Conservation (phyloP, 2,888 invertebrate genomes). For the Lycophotia porphyrea region DNA sequence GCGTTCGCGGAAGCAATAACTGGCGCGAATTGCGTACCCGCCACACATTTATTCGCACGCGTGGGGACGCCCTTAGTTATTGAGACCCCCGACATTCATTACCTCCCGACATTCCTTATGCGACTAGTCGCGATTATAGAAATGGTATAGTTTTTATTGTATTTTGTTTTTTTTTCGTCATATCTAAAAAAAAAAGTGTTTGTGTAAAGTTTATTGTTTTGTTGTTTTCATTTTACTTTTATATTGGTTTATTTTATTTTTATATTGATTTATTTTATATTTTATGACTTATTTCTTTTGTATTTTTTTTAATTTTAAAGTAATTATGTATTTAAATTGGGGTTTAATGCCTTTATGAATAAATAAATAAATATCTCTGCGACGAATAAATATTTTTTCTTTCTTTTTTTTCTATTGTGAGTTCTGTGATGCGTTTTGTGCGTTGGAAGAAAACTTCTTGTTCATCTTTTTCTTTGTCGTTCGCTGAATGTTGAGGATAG, state of each 20-base stretch:
- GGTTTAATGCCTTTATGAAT: no score
- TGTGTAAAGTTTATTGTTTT: no score
- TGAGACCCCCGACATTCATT: slow-evolving; percentile 43
- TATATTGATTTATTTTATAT: no score
- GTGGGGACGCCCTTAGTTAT: slow-evolving; percentile 52
- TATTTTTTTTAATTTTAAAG: no score
- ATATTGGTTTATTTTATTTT: no score
- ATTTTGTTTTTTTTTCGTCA: no score
- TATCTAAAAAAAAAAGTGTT: no score
- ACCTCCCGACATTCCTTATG: slow-evolving; percentile 47
- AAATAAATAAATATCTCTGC: no score
- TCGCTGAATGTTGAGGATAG: background rate
- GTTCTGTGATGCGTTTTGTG: background rate
- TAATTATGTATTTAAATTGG: no score
- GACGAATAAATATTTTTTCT: no score
- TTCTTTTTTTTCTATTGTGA: background rate
- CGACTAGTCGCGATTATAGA: slow-evolving; percentile 27
- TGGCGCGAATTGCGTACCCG: slow-evolving; percentile 70
- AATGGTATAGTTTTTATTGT: slow-evolving; percentile 1
- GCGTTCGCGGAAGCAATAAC: slow-evolving; percentile 74
- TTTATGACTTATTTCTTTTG: no score
- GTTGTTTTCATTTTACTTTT: no score
- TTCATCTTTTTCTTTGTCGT: background rate
- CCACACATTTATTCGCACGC: slow-evolving; percentile 60
- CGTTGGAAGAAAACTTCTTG: background rate